phyloP scores from a whole-genome alignment of 2,113 vertebrate species.

The Azemiops feae region DNA sequence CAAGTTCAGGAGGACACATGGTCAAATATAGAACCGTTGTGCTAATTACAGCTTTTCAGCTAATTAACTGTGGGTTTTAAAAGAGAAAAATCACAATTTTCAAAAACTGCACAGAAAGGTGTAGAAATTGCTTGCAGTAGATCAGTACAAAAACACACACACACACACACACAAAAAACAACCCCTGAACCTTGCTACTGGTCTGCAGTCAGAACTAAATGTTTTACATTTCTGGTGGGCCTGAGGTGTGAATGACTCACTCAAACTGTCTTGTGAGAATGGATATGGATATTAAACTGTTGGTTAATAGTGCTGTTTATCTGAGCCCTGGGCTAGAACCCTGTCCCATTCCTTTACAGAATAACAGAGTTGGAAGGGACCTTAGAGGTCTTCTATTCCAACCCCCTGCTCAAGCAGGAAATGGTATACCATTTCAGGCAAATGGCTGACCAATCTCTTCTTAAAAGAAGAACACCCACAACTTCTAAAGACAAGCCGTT shows the following conservation, averaged over 20 bases:
- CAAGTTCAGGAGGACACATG: background rate
- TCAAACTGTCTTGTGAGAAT: background rate
- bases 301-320: background rate
- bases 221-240: background rate
- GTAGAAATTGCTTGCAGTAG: background rate
- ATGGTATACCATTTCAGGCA: background rate
- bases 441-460: background rate
- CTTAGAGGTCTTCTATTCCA: background rate
- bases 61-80: background rate
- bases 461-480: background rate
- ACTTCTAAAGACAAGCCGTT: background rate
- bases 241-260: background rate
- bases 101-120: background rate
- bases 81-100: background rate
- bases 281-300: background rate
- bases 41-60: background rate
- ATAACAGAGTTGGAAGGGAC: background rate
- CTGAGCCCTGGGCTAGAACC: background rate
- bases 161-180: too few species aligned
- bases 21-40: background rate
- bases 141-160: background rate
- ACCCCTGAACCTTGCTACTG: background rate
- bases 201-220: background rate
- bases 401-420: background rate
- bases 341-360: background rate